These are phyloP conservation scores for Erpetoichthys calabaricus DNA, from an alignment of 2,797 vertebrate genomes.

Conservation along the genomic window DNA sequence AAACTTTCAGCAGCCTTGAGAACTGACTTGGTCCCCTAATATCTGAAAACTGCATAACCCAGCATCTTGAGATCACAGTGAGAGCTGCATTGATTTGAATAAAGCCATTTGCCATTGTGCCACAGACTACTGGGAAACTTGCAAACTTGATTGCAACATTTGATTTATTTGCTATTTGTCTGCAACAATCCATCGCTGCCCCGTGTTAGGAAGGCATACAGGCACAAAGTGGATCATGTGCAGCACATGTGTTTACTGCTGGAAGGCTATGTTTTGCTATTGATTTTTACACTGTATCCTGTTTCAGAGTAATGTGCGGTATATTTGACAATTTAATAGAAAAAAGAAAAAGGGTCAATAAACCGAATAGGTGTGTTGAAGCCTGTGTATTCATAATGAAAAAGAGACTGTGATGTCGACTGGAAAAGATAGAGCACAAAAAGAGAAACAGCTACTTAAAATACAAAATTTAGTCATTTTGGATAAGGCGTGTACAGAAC, in stretches of 20 bases:
- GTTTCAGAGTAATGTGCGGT: slow-evolving; percentile 23
- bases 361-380: slow-evolving; percentile 19
- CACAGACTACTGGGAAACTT: background rate
- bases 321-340: slow-evolving; percentile 24
- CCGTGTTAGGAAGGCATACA: slow-evolving; percentile 1
- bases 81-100: background rate
- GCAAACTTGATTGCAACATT: background rate
- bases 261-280: slow-evolving; percentile 16
- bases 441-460: too few relatives aligned
- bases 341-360: slow-evolving; percentile 20
- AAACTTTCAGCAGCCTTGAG: too few relatives aligned
- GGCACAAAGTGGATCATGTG: slow-evolving; percentile 8
- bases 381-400: slow-evolving; percentile 16
- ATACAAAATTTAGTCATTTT: too few relatives aligned
- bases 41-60: background rate
- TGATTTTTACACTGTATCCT: slow-evolving; percentile 21
- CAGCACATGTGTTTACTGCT: slow-evolving; percentile 1
- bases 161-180: background rate
- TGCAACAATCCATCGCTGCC: slow-evolving; percentile 3
- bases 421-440: too few relatives aligned
- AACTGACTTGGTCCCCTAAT: background rate
- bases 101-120: background rate
- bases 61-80: background rate
- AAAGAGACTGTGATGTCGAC: too few relatives aligned
- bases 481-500: too few relatives aligned